These are phyloP conservation scores for Mionectes macconnelli DNA, from an alignment of 2,113 vertebrate genomes.

Conservation along the genomic window DNA sequence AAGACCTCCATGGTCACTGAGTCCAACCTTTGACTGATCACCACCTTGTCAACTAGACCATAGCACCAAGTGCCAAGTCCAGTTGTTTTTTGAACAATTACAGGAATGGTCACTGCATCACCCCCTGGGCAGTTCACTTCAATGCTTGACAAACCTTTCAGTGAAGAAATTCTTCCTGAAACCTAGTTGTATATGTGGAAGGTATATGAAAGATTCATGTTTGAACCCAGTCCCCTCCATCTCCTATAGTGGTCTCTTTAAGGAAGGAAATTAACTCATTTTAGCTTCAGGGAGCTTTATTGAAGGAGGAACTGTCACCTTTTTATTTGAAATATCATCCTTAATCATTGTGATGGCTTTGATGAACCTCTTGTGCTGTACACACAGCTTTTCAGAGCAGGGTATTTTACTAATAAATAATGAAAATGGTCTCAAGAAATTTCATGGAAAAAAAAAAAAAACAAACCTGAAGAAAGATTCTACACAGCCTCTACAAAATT, in stretches of 20 bases:
- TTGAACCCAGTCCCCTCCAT: not conserved
- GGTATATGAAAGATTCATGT: not conserved
- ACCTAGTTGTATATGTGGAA: not conserved
- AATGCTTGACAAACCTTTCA: not conserved
- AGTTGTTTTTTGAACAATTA: not conserved
- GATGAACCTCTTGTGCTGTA: not conserved
- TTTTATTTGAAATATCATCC: not conserved
- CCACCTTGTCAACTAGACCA: not conserved
- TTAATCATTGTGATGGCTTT: not conserved
- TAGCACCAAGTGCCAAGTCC: not conserved
- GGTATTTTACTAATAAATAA: not conserved
- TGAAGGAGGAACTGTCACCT: not conserved
- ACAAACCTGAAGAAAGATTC: not conserved
- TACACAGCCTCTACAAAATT: not conserved
- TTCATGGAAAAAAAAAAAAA: not conserved
- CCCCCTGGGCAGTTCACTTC: not conserved
- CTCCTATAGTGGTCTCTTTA: not conserved
- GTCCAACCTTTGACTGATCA: not conserved
- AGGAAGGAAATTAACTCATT: not conserved
- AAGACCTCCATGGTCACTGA: not conserved
- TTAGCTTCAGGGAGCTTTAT: rapidly evolving
- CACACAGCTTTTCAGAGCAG: not conserved
- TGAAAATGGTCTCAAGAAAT: not conserved
- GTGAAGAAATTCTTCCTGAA: not conserved
- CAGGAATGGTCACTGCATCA: not conserved